phyloP scores from a whole-genome alignment of 1,140 invertebrate genomes.

The Hyles euphorbiae region DNA sequence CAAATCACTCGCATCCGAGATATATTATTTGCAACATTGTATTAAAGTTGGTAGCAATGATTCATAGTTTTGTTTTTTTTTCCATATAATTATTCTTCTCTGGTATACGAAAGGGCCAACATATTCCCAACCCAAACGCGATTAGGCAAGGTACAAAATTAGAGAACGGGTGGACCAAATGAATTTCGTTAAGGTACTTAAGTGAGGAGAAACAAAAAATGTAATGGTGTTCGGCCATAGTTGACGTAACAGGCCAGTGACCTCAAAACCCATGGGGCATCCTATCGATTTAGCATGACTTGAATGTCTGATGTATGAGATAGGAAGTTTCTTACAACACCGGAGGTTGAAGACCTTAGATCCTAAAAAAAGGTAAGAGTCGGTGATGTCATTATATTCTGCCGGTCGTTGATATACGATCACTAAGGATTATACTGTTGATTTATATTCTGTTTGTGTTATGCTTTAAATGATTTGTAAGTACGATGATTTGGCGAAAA shows the following conservation, averaged over 20 bases:
- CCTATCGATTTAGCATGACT: slow-evolving; percentile 39
- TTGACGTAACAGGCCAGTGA: slow-evolving; percentile 53
- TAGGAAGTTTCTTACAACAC: slow-evolving; percentile 13
- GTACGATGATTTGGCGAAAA: no score
- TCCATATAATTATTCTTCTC: not conserved
- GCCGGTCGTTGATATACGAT: no score
- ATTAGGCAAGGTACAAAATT: slow-evolving; percentile 3
- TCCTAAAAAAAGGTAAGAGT: slow-evolving; percentile 11
- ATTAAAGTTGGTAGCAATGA: slow-evolving; percentile 12
- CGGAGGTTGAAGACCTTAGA: slow-evolving; percentile 15
- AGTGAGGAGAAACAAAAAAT: slow-evolving; percentile 46
- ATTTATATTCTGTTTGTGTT: no score
- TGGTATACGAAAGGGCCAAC: not conserved
- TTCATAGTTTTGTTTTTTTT: slow-evolving; percentile 7
- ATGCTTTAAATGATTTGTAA: no score
- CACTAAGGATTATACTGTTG: no score
- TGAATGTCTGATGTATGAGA: slow-evolving; percentile 26
- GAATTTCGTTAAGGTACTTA: slow-evolving; percentile 12
- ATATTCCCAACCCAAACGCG: not conserved
- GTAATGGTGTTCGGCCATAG: slow-evolving; percentile 42
- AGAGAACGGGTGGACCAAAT: not conserved
- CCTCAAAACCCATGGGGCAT: slow-evolving; percentile 35
- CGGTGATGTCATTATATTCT: slow-evolving; percentile 5
- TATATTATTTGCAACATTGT: slow-evolving; percentile 12
- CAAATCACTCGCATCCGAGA: slow-evolving; percentile 6